Evolutionary conservation across 2,888 invertebrate species (phyloP).

Genomic region (Apodemia hepburni): DNA sequence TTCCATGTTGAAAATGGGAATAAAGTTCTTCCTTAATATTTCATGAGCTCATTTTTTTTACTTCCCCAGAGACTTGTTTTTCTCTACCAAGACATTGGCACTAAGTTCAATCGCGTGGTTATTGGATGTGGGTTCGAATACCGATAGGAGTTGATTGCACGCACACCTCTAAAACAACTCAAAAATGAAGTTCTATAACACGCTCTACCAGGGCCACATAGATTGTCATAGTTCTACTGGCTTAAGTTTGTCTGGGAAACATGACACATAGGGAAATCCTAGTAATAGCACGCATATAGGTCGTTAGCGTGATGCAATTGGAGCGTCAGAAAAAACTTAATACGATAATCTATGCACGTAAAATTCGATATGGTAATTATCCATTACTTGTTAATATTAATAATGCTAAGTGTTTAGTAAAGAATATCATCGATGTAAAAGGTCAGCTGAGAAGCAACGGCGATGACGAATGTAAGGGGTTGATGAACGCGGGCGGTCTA

Average conservation of each 20-base stretch:
- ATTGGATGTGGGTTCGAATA: no score
- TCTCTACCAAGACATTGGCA: no score
- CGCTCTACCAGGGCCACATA: neutral
- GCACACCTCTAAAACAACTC: no score
- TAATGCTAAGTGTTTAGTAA: slow-evolving; percentile 33
- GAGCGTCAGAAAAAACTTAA: slow-evolving; percentile 8
- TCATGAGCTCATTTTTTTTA: no score
- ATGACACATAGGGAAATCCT: slow-evolving; percentile 12
- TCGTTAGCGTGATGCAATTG: slow-evolving; percentile 14
- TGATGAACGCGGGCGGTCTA: slow-evolving; percentile 74
- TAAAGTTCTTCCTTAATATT: no score
- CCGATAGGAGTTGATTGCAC: no score
- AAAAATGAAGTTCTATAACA: neutral
- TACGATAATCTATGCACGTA: neutral
- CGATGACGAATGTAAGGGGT: slow-evolving; percentile 73
- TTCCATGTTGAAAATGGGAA: no score
- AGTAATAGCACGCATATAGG: slow-evolving; percentile 10
- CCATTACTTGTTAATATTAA: slow-evolving; percentile 41
- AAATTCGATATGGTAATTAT: slow-evolving; percentile 24
- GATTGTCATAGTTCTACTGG: neutral
- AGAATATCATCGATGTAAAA: slow-evolving; percentile 55
- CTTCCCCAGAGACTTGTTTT: no score
- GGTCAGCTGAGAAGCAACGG: slow-evolving; percentile 47
- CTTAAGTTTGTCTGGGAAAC: neutral
- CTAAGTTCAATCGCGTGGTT: no score